Evolutionary conservation across 2,797 vertebrate species (phyloP), one percentile per base, ranked within the genome.

Genomic region (Simalia tracyae): DNA sequence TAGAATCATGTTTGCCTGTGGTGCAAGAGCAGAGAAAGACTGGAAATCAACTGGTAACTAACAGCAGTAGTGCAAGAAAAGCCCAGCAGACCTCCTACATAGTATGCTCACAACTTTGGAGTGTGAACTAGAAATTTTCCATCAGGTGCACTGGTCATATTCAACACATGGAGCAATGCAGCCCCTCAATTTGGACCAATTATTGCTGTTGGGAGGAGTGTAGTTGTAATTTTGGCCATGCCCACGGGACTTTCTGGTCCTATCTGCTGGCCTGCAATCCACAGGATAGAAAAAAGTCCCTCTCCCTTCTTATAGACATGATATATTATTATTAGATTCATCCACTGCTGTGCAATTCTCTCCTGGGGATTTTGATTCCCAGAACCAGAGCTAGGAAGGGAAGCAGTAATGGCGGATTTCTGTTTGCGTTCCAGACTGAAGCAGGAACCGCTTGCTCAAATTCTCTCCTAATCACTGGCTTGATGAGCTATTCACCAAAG

Each of bases 371-470:
- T 61, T 57, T 84, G 28, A 54, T 57, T 90, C 22, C 63, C 46
- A 63, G 81, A 63, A 26, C 46, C 57, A 50, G 36, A 54, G 4
- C 46, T 63, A 85, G 84, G 12, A 61, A 87, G 86, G 10, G n/a
- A 88, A 84, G 8, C 2, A 50, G 57, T 64, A 63, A 72, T 59
- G 50, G 24, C 0, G 0, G 46, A 59, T 86, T 28, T 68, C 46
- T 66, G 28, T n/a, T 0, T 0, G 0, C 76, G 14, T 2, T 24
- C 3, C 0, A 26, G 31, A 36, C 56, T 31, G 81, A 19, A 64
- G n/a, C 5, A 0, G 0, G n/a, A 50, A 46, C 9, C 11, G 50
- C 7, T 0, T 0, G 81, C 81, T 88, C 42, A 46, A 12, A 1
- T 59, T 59, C 89, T 86, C 59, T 86, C 1, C 36, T 81, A 50